Evolutionary conservation across 1,140 invertebrate species (phyloP).

Genomic region (Tenebrio molitor): DNA sequence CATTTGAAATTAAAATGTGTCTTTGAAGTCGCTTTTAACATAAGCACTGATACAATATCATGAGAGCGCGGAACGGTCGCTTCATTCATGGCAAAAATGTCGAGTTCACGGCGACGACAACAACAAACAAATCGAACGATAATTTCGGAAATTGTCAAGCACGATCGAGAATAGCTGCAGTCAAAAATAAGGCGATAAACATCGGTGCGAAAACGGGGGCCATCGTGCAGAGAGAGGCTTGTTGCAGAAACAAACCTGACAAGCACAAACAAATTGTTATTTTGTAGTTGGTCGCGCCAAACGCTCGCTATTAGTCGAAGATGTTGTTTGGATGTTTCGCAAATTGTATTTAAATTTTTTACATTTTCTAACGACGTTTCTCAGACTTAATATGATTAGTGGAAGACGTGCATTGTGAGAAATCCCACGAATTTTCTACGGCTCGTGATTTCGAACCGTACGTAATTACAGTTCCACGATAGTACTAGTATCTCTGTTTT

Average conservation of each 20-base stretch:
- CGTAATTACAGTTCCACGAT: constrained; percentile 50
- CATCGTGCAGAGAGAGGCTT: neutral
- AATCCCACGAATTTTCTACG: constrained; percentile 56
- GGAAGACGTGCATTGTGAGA: constrained; percentile 49
- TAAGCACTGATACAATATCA: constrained; percentile 17
- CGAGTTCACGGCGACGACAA: neutral
- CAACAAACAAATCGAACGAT: neutral
- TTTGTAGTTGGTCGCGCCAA: constrained; percentile 42
- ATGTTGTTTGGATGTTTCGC: constrained; percentile 40
- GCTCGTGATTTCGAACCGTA: constrained; percentile 47
- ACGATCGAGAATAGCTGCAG: neutral
- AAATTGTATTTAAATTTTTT: constrained; percentile 47
- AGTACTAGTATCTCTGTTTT: constrained; percentile 12
- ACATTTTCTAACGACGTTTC: constrained; percentile 53
- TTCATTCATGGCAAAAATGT: too few relatives aligned
- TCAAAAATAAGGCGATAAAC: neutral
- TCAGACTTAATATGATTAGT: constrained; percentile 54
- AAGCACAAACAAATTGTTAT: constrained; percentile 46
- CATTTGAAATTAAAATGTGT: constrained; percentile 31
- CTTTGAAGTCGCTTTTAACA: neutral
- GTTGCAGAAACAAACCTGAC: constrained; percentile 18
- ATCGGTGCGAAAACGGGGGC: neutral
- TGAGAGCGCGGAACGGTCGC: neutral
- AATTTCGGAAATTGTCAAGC: neutral
- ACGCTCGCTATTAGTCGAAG: constrained; percentile 41